Conservation (phyloP, 2,888 invertebrate species). For the Agrotis clavis region DNA sequence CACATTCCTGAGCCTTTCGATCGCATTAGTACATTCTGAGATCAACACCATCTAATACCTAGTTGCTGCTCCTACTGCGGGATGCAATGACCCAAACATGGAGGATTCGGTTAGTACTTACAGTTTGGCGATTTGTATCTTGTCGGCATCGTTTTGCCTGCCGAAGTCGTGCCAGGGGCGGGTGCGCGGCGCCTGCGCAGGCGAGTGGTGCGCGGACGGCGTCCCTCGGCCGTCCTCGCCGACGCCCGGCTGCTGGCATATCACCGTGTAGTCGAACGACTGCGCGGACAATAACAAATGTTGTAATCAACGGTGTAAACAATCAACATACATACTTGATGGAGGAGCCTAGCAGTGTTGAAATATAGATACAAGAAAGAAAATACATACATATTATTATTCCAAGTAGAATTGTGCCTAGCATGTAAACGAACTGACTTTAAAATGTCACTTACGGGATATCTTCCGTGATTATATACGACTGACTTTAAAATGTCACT, state of each 20-base stretch:
- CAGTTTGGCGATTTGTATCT: slow-evolving; percentile 99
- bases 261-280: slow-evolving; percentile 98
- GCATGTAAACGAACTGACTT: too few relatives aligned
- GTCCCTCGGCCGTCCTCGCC: slow-evolving; percentile 91
- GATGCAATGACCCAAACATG: slow-evolving; percentile 11
- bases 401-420: too few relatives aligned
- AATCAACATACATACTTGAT: not conserved
- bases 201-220: slow-evolving; percentile 92
- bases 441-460: too few relatives aligned
- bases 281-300: slow-evolving; percentile 78
- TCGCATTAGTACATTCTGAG: slow-evolving; percentile 45
- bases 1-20: slow-evolving; percentile 48
- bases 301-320: slow-evolving; percentile 9
- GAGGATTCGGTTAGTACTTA: slow-evolving; percentile 91
- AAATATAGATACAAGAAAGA: too few relatives aligned
- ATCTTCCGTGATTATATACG: too few relatives aligned
- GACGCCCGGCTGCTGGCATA: slow-evolving; percentile 93
- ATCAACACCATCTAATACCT: slow-evolving; percentile 22
- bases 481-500: too few relatives aligned
- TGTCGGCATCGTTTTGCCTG: slow-evolving; percentile 97
- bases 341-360: too few relatives aligned
- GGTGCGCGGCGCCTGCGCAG: slow-evolving; percentile 93
- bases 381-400: too few relatives aligned
- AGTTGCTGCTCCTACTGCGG: slow-evolving; percentile 7
- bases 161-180: slow-evolving; percentile 98